Evolutionary conservation across 2,113 vertebrate genomes (phyloP), one percentile per base, ranked within the genome.

Genomic region (Anhinga anhinga): DNA sequence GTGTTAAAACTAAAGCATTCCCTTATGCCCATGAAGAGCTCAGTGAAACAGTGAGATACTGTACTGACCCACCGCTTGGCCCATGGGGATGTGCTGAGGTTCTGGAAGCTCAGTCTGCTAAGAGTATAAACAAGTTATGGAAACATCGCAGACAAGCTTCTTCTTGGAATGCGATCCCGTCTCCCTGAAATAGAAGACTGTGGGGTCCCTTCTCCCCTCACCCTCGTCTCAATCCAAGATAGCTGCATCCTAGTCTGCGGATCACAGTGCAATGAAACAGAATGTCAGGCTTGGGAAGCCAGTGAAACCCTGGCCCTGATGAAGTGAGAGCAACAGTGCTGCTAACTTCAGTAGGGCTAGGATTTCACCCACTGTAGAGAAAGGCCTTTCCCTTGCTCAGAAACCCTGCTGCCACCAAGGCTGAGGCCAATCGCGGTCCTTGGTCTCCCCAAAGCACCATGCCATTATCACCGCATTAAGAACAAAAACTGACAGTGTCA

Each of bases 401-500:
- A 92, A 94, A 34, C 65, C 62, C 40, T 34, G 19, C 88, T 56
- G 36, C 27, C 50, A 85, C 13, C 96, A 52, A 16, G 55, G 85
- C 94, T 67, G 69, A 91, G 72, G 44, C 71, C 65, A 86, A 2
- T 27, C 8, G 2, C 7, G 2, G 7, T 23, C 66, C 83, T 59
- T 6, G 1, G 38, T 18, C 21, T 89, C 82, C 44, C 87, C 45
- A 30, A 53, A 96, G 91, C 76, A 42, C 76, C 42, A 56, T 61
- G 72, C 76, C 63, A 93, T 97, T 96, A 95, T 83, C 83, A 83
- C 62, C 2, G 4, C 56, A 69, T 78, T 96, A 67, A 87, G 92
- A 93, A 87, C 53, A 87, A 91, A 92, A 88, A 27, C 76, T 90
- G 87, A 86, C 81, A 56, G 44, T 82, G 71, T 97, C 78, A 86